Conservation (phyloP, 2,797 vertebrate species). For the Caiman crocodilus region DNA sequence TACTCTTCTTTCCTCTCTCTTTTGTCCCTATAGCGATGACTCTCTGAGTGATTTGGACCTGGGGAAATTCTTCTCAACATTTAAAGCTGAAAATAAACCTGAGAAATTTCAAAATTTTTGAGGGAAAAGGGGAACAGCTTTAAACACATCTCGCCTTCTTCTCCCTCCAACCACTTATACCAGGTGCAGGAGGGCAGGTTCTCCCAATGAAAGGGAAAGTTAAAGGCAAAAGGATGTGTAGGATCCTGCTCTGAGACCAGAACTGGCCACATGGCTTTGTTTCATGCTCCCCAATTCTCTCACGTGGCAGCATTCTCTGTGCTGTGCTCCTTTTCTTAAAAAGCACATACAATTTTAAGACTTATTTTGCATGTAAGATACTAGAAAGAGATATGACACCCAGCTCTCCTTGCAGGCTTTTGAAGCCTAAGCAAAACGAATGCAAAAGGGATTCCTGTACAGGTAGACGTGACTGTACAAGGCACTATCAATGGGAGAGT, state of each 20-base stretch:
- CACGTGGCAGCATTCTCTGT: not conserved
- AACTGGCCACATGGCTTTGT: rapidly evolving
- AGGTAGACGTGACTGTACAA: not conserved
- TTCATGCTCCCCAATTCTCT: not conserved
- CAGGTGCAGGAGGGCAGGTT: not conserved
- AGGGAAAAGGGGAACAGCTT: not conserved
- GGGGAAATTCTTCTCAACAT: not conserved
- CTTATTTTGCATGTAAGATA: not conserved
- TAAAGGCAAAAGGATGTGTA: not conserved
- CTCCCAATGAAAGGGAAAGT: not conserved
- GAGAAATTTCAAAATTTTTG: rapidly evolving
- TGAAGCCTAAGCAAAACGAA: not conserved
- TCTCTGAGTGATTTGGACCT: not conserved
- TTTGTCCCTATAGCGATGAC: too few relatives aligned
- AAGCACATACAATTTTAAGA: not conserved
- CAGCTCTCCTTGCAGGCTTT: not conserved
- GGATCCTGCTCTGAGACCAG: not conserved
- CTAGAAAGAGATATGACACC: not conserved
- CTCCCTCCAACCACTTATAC: not conserved
- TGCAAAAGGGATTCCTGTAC: not conserved
- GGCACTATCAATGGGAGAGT: not conserved
- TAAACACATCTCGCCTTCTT: not conserved
- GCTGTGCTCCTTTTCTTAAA: not conserved
- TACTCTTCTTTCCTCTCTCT: too few relatives aligned
- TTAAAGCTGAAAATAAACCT: not conserved